A percentile compares a stretch with the other conserved stretches of the same genome.
phyloP scores from a whole-genome alignment of 2,888 invertebrate species.

The Leptopterna dolabrata region DNA sequence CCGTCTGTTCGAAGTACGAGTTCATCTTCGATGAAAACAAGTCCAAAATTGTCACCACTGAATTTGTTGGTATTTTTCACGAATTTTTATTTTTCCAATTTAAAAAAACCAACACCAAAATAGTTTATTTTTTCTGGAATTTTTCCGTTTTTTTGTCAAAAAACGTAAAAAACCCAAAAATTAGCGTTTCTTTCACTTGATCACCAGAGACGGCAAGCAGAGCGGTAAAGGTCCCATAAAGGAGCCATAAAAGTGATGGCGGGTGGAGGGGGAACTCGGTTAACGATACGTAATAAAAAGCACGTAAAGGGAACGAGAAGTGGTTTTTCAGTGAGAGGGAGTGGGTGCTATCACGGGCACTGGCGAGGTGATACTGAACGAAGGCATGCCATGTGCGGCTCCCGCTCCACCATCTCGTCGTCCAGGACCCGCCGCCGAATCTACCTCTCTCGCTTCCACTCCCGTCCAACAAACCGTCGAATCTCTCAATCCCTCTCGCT shows the following conservation, averaged over 20 bases:
- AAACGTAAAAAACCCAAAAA: slow-evolving; percentile 17
- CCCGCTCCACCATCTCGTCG: slow-evolving; percentile 21
- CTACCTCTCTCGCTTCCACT: background rate
- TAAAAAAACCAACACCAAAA: background rate
- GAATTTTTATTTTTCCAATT: background rate
- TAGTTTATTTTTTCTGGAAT: background rate
- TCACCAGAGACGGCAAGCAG: slow-evolving; percentile 54
- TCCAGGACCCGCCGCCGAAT: slow-evolving; percentile 10
- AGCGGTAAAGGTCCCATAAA: slow-evolving; percentile 59
- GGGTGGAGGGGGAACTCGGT: slow-evolving; percentile 43
- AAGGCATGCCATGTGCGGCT: slow-evolving; percentile 49
- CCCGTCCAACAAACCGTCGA: background rate
- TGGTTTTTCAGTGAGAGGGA: slow-evolving; percentile 27
- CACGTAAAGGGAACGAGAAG: slow-evolving; percentile 42
- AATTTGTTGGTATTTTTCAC: slow-evolving; percentile 13
- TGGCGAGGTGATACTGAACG: slow-evolving; percentile 55
- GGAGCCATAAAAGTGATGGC: slow-evolving; percentile 58
- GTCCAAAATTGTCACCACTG: background rate
- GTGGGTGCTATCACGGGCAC: slow-evolving; percentile 54
- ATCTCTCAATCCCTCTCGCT: slow-evolving; percentile 38
- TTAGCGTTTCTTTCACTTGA: slow-evolving; percentile 42
- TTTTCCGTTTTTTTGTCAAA: background rate
- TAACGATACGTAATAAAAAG: slow-evolving; percentile 57
- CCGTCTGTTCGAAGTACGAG: slow-evolving; percentile 96
- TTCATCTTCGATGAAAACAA: slow-evolving; percentile 68